Percentiles rank a stretch among this genome's conserved stretches.
These are phyloP conservation scores for Calypte anna DNA, from an alignment of 2,113 vertebrate genomes.

Conservation along the genomic window DNA sequence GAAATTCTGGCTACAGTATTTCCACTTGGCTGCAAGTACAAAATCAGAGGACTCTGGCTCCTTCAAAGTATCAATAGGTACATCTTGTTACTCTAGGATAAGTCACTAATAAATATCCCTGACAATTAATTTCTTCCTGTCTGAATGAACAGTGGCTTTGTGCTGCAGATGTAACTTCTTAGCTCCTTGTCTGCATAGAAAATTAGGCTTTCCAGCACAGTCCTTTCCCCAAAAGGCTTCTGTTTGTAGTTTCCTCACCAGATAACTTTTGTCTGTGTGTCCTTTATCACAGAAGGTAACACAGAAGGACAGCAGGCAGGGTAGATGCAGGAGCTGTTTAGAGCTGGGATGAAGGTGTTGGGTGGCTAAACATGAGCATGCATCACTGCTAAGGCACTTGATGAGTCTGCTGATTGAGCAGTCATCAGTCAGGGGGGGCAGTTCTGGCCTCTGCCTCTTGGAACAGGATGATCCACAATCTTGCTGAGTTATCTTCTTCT, in stretches of 20 bases:
- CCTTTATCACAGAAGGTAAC: not conserved
- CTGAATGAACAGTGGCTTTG: not conserved
- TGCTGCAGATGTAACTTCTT: not conserved
- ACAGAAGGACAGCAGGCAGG: not conserved
- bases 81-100: not conserved
- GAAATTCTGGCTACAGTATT: not conserved
- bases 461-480: not conserved
- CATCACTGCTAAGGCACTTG: not conserved
- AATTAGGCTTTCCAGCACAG: not conserved
- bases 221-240: not conserved
- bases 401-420: not conserved
- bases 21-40: not conserved
- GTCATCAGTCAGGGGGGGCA: not conserved
- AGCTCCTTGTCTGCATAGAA: not conserved
- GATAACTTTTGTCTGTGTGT: not conserved
- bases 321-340: not conserved
- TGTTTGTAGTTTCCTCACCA: not conserved
- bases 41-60: not conserved
- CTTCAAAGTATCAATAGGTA: not conserved
- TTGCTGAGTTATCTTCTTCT: constrained; percentile 2
- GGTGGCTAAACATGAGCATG: not conserved
- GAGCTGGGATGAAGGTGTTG: not conserved
- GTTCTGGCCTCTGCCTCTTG: not conserved
- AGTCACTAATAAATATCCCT: not conserved
- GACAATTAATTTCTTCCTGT: not conserved